These are phyloP conservation scores for Cylindroiulus punctatus DNA, from an alignment of 2,888 invertebrate genomes.

Conservation along the genomic window DNA sequence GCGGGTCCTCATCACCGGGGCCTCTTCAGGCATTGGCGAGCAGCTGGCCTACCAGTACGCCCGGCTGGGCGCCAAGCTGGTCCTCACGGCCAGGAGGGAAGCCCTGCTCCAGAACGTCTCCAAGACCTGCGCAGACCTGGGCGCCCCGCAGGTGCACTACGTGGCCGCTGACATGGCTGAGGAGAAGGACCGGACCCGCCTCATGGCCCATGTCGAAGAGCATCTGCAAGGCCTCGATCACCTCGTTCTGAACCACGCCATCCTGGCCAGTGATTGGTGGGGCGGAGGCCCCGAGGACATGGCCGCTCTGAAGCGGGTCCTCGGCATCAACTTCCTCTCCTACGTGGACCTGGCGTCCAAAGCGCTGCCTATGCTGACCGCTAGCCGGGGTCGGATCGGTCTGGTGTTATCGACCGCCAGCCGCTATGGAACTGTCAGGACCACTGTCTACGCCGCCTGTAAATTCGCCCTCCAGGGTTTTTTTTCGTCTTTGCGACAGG, in stretches of 20 bases:
- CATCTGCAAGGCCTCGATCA: not conserved
- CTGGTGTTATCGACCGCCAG: no score
- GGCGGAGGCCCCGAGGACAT: not conserved
- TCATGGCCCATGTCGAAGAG: not conserved
- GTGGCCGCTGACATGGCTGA: constrained; percentile 33
- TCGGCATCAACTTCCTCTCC: constrained; percentile 64
- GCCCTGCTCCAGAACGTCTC: not conserved
- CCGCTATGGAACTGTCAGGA: not conserved
- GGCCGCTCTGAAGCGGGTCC: not conserved
- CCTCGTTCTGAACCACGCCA: constrained; percentile 42
- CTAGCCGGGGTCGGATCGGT: constrained; percentile 62
- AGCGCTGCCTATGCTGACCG: constrained; percentile 62
- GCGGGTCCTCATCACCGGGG: constrained; percentile 64
- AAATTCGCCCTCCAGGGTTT: constrained; percentile 31
- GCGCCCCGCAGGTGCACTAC: not conserved
- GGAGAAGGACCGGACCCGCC: not conserved
- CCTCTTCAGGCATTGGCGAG: constrained; percentile 65
- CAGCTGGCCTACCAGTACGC: constrained; percentile 65
- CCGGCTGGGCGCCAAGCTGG: constrained; percentile 61
- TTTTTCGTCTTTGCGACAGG: constrained; percentile 30
- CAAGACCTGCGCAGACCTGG: constrained; percentile 30
- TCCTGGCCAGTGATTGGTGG: not conserved
- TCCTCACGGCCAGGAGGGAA: constrained; percentile 42
- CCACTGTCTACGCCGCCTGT: not conserved
- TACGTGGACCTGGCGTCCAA: constrained; percentile 64